Evolutionary conservation across 2,888 invertebrate genomes (phyloP), one percentile per base, ranked within the genome.

Genomic region (Zygogramma bicolorata): DNA sequence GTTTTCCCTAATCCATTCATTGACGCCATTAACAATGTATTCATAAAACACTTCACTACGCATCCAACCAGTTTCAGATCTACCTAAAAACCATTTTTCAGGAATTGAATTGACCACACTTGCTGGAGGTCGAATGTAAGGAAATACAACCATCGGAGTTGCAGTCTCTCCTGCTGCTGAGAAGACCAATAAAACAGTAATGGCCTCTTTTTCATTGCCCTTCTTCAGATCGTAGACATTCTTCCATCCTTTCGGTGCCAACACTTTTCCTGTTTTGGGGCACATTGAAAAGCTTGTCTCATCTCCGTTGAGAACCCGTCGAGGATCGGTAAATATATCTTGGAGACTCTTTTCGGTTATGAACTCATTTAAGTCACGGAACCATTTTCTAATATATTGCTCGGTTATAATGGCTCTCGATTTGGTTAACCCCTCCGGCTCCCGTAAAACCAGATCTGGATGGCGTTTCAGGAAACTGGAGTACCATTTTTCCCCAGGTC

Each of bases 201-300:
- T 63, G n/a, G 42, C 58, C 27, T 58, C 57, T 40, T 62, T 69
- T 40, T 69, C 68, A 18, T 59, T 69, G 3, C 68, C 68, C 22
- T 40, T 69, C 31, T 60, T 34, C 34, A 83, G 66, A 67, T 82
- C 81, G 68, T 83, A 84, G 6, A 84, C 77, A 65, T 82, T 73
- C 31, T 71, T 73, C 42, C 57, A 70, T 3, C 70, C 68, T 46
- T 69, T 70, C 22, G 73, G 73, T n/a, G 73, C 71, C 20, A 75
- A 42, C 7, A 75, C 71, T 80, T 81, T 81, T 60, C 82, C 81
- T 27, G 75, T 80, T 75, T 84, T 83, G 3, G 82, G 81, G 72
- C 83, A 82, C 20, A 85, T 71, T 46, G 74, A 76, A 72, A 85
- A 85, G 60, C 81, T 79, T 13, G 83, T 82, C 74, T 85, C 84